A percentile compares a stretch with the other conserved stretches of the same genome.
Evolutionary conservation across 2,113 vertebrate species (phyloP).

Genomic region (Saccopteryx leptura): DNA sequence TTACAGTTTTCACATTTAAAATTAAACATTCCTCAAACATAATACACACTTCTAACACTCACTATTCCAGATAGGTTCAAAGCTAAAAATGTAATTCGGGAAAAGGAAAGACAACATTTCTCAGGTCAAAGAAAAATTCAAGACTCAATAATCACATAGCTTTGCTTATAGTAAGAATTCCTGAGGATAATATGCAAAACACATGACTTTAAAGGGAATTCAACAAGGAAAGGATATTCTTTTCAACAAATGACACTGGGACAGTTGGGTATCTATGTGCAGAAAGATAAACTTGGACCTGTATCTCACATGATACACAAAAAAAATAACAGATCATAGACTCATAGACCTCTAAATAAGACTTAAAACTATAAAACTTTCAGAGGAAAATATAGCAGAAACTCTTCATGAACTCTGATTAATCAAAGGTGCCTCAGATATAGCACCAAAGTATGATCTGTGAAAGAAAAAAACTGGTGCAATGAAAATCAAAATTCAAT

Average conservation of each 20-base stretch:
- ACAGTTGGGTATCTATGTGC: not conserved
- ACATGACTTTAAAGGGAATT: not conserved
- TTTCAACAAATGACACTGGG: slow-evolving; percentile 12
- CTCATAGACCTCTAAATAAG: not conserved
- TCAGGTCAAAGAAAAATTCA: slow-evolving; percentile 37
- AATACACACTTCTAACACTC: slow-evolving; percentile 44
- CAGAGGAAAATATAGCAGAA: not conserved
- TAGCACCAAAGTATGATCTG: not conserved
- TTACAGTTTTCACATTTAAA: slow-evolving; percentile 64
- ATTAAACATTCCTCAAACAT: slow-evolving; percentile 52
- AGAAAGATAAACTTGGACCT: not conserved
- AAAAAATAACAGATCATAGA: slow-evolving; percentile 19
- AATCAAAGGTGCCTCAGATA: slow-evolving; percentile 19
- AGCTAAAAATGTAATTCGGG: slow-evolving; percentile 49
- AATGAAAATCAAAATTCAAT: slow-evolving; percentile 27
- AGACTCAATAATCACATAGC: not conserved
- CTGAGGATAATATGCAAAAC: not conserved
- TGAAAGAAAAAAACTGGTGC: not conserved
- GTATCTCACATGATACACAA: not conserved
- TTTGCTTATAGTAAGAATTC: slow-evolving; percentile 45
- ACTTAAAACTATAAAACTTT: slow-evolving; percentile 38
- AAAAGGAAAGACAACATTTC: slow-evolving; percentile 1
- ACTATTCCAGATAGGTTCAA: slow-evolving; percentile 47
- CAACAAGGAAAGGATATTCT: not conserved
- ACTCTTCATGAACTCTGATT: not conserved